Conservation (phyloP, 1,140 invertebrate genomes). For the Euura saliciscinereae region DNA sequence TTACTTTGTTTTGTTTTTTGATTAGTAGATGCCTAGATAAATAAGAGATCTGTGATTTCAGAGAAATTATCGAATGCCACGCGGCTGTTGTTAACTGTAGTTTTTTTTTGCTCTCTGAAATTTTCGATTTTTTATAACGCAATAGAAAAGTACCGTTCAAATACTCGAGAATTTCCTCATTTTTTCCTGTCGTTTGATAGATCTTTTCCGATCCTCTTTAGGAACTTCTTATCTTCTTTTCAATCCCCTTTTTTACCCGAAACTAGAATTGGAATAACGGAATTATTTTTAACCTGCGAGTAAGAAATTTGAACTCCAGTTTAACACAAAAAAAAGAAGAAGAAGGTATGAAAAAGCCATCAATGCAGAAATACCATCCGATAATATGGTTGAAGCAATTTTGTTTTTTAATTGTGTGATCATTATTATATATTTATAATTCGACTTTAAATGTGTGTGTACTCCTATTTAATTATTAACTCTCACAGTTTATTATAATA, state of each 20-base stretch:
- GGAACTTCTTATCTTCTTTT: neutral
- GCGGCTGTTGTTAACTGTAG: neutral
- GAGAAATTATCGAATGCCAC: neutral
- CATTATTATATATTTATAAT: slow-evolving; percentile 23
- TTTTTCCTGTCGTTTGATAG: neutral
- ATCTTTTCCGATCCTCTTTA: neutral
- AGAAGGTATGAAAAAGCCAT: neutral
- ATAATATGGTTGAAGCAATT: neutral
- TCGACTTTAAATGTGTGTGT: slow-evolving; percentile 24
- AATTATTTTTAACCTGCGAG: neutral
- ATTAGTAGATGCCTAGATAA: neutral
- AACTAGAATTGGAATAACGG: neutral
- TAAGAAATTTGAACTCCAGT: neutral
- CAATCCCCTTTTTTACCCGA: neutral
- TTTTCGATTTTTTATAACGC: neutral
- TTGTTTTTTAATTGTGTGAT: slow-evolving; percentile 19
- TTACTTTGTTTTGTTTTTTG: neutral
- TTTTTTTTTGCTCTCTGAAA: neutral
- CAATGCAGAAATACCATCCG: neutral
- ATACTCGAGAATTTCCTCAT: neutral
- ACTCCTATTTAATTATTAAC: slow-evolving; percentile 25
- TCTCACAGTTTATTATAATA: slow-evolving; percentile 13
- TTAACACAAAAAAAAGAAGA: neutral
- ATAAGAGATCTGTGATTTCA: neutral
- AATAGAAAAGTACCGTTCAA: neutral